These are phyloP conservation scores for Nomada fucata DNA, from an alignment of 2,888 invertebrate genomes.

Conservation along the genomic window DNA sequence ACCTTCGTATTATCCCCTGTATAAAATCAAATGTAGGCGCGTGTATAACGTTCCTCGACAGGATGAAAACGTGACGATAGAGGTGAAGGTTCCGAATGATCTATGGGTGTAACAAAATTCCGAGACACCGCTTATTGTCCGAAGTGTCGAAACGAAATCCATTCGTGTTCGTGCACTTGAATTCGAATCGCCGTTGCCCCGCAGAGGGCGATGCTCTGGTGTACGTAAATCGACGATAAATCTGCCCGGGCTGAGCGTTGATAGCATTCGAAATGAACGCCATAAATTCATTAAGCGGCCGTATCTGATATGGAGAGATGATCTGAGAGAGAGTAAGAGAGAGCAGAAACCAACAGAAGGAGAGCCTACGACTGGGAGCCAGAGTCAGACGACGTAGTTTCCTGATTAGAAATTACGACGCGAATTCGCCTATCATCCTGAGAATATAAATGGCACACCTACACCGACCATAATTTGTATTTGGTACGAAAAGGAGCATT, in stretches of 20 bases:
- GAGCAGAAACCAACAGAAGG: conserved; percentile 26
- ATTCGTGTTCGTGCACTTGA: conserved; percentile 24
- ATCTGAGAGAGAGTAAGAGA: conserved; percentile 49
- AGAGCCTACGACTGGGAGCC: conserved; percentile 3
- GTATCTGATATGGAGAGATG: conserved; percentile 65
- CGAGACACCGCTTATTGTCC: background rate
- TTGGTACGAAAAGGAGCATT: background rate
- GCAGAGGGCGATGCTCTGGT: conserved; percentile 26
- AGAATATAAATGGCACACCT: conserved; percentile 4
- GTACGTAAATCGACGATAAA: conserved; percentile 68
- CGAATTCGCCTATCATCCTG: background rate
- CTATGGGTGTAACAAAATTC: background rate
- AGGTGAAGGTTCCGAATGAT: background rate
- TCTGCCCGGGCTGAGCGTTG: conserved; percentile 62
- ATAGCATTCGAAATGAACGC: conserved; percentile 67
- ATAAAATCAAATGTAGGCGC: no score
- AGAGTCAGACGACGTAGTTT: conserved; percentile 32
- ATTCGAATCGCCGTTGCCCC: conserved; percentile 53
- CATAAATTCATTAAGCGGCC: conserved; percentile 71
- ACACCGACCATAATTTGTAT: background rate
- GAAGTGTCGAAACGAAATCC: conserved; percentile 18
- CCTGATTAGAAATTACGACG: conserved; percentile 44
- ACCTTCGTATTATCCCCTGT: no score
- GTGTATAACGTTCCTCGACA: no score
- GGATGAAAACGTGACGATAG: no score